A percentile compares a stretch with the other conserved stretches of the same genome.
Evolutionary conservation across 2,888 invertebrate genomes (phyloP).

Genomic region (Bembecia ichneumoniformis): DNA sequence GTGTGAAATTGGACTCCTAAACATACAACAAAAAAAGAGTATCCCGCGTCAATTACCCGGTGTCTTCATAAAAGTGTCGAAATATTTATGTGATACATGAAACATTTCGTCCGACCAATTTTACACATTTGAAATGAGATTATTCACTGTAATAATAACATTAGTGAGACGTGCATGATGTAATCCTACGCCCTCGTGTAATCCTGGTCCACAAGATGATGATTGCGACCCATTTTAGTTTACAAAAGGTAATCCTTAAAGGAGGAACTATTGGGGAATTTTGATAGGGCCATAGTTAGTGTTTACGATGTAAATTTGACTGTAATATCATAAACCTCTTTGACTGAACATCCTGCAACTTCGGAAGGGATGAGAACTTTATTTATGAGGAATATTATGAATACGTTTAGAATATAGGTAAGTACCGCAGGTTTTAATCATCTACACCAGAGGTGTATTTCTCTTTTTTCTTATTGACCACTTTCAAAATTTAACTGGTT

Average conservation of each 20-base stretch:
- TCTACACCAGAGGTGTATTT: too few species aligned
- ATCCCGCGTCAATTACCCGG: too few species aligned
- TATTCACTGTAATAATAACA: too few species aligned
- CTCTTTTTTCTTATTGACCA: too few species aligned
- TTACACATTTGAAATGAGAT: too few species aligned
- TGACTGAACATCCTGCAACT: conserved; percentile 57
- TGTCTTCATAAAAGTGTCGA: too few species aligned
- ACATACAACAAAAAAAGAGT: too few species aligned
- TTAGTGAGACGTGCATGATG: conserved; percentile 17
- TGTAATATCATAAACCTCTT: conserved; percentile 69
- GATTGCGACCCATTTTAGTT: conserved; percentile 69
- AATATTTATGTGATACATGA: too few species aligned
- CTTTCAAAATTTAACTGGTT: too few species aligned
- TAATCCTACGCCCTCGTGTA: conserved; percentile 48
- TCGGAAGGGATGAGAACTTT: conserved; percentile 40
- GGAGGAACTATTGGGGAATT: conserved; percentile 61
- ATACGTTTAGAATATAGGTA: background rate
- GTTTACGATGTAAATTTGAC: conserved; percentile 69
- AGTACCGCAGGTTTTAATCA: too few species aligned
- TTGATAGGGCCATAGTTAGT: conserved; percentile 44
- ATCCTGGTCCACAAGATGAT: conserved; percentile 65
- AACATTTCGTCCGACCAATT: too few species aligned
- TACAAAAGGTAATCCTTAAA: conserved; percentile 71
- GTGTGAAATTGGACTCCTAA: too few species aligned
- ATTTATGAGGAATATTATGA: conserved; percentile 1